phyloP scores from a whole-genome alignment of 2,113 vertebrate genomes.

The Axis porcinus region DNA sequence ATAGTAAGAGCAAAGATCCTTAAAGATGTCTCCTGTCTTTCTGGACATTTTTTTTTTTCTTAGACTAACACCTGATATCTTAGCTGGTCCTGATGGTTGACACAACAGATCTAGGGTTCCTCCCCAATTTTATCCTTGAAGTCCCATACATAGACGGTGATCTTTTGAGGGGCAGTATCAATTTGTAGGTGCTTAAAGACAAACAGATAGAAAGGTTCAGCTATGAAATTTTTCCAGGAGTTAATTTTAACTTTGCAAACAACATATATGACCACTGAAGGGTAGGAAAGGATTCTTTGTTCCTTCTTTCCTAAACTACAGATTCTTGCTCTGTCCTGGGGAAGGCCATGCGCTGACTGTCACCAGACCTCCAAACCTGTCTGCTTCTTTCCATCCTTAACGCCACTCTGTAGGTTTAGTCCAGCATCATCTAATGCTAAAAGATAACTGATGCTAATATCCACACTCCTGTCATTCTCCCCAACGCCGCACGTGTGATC shows the following conservation, averaged over 20 bases:
- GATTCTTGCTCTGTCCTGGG: background rate
- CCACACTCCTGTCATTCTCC: background rate
- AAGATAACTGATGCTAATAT: background rate
- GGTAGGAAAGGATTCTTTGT: background rate
- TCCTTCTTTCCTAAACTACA: background rate
- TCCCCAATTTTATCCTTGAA: background rate
- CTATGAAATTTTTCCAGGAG: background rate
- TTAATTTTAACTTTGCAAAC: background rate
- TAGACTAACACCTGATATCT: background rate
- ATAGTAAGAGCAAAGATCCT: background rate
- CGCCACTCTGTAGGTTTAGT: background rate
- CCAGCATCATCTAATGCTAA: background rate
- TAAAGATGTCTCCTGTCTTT: background rate
- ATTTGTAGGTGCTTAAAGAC: background rate
- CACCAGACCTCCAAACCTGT: background rate
- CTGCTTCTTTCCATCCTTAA: background rate
- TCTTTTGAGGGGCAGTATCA: background rate
- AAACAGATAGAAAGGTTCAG: background rate
- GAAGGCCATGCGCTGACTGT: background rate
- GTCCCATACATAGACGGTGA: background rate
- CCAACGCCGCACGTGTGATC: background rate
- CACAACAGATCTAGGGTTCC: background rate
- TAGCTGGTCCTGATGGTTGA: background rate
- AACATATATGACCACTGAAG: background rate
- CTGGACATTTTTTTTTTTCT: background rate